phyloP scores from a whole-genome alignment of 2,888 invertebrate genomes.

The Leptinotarsa peninsularis region DNA sequence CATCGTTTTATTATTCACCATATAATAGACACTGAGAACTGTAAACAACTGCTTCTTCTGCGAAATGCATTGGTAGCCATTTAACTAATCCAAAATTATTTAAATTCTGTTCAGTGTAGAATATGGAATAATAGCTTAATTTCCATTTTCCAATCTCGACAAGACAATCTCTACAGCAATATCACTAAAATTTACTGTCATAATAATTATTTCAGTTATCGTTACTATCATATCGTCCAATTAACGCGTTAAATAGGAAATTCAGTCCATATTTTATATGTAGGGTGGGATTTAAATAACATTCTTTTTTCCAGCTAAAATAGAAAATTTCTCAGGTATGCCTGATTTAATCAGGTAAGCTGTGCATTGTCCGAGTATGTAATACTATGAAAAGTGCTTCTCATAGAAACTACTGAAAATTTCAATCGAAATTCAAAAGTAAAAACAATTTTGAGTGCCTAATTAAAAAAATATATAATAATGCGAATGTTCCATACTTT shows the following conservation, averaged over 20 bases:
- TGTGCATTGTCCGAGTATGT: too few species aligned
- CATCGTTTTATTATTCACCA: too few species aligned
- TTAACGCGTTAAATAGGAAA: neutral
- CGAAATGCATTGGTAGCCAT: neutral
- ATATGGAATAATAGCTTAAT: neutral
- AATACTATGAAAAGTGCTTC: too few species aligned
- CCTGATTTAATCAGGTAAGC: too few species aligned
- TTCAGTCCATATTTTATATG: neutral
- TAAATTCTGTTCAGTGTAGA: neutral
- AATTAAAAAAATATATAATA: too few species aligned
- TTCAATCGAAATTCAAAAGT: too few species aligned
- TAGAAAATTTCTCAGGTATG: too few species aligned
- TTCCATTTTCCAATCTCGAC: neutral
- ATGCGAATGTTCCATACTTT: too few species aligned
- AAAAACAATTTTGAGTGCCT: too few species aligned
- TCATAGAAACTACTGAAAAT: too few species aligned
- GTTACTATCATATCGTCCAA: conserved; percentile 9
- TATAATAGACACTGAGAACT: neutral
- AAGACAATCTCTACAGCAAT: neutral
- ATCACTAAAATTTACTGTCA: conserved; percentile 10
- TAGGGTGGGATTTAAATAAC: neutral
- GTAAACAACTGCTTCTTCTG: neutral
- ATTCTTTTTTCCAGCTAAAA: too few species aligned
- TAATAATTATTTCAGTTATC: neutral
- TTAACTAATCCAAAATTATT: neutral